Evolutionary conservation across 1,140 invertebrate species (phyloP).

Genomic region (Ceratina australensis): DNA sequence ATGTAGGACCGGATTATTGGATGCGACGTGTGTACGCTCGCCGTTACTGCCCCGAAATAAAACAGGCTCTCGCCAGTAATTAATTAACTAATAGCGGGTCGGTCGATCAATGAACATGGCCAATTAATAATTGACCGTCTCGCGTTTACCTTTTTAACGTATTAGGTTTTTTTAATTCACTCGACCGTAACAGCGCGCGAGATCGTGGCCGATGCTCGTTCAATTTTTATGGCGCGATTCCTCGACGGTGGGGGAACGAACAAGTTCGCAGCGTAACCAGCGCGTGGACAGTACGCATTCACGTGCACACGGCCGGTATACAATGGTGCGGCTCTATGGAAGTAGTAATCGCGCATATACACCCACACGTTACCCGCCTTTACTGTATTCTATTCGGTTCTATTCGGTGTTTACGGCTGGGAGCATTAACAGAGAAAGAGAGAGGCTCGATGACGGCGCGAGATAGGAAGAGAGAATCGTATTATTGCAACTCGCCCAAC

Average conservation of each 20-base stretch:
- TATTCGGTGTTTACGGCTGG: constrained; percentile 72
- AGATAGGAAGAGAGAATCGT: constrained; percentile 55
- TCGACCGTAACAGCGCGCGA: no score
- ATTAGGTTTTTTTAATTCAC: not conserved
- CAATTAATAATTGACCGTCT: constrained; percentile 24
- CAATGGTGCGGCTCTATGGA: constrained; percentile 32
- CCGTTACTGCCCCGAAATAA: constrained; percentile 67
- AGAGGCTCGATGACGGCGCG: constrained; percentile 19
- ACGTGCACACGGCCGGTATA: constrained; percentile 22
- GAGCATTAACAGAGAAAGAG: constrained; percentile 70
- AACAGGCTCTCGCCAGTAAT: constrained; percentile 74
- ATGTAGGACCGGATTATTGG: constrained; percentile 75
- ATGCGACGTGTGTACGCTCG: constrained; percentile 52
- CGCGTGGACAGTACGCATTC: constrained; percentile 25
- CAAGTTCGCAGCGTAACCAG: constrained; percentile 31
- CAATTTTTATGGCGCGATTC: not conserved
- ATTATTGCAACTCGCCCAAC: constrained; percentile 65
- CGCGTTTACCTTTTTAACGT: not conserved
- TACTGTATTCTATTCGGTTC: constrained; percentile 71
- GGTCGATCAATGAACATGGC: constrained; percentile 54
- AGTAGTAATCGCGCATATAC: constrained; percentile 61
- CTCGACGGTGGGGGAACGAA: not conserved
- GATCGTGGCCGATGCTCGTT: not conserved
- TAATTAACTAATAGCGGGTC: constrained; percentile 67
- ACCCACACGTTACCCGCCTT: constrained; percentile 64